Evolutionary conservation across 2,888 invertebrate genomes (phyloP).

Genomic region (Melipona beecheii): DNA sequence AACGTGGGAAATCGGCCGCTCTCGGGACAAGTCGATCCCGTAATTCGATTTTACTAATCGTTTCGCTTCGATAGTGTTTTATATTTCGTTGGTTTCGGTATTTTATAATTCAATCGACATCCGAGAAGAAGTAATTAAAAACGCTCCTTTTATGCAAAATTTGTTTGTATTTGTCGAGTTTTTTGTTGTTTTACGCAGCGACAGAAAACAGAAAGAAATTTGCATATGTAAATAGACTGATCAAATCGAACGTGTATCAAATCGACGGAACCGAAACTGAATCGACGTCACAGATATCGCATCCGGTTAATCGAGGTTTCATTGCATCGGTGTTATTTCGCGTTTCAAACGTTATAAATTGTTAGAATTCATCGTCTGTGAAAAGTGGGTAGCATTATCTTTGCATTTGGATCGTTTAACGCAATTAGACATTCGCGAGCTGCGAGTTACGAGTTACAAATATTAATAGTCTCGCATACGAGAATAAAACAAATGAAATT

Average conservation of each 20-base stretch:
- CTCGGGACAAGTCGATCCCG: neutral
- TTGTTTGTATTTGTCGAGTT: too few species aligned
- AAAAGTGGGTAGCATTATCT: neutral
- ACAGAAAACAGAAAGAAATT: too few species aligned
- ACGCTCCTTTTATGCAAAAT: too few species aligned
- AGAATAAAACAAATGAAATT: neutral
- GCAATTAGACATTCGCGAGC: neutral
- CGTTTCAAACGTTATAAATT: neutral
- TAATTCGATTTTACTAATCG: neutral
- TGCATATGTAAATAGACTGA: too few species aligned
- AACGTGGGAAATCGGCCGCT: neutral
- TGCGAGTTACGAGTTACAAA: neutral
- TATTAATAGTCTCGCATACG: neutral
- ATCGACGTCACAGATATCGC: too few species aligned
- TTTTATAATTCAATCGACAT: neutral
- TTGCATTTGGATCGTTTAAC: neutral
- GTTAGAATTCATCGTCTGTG: neutral
- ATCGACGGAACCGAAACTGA: too few species aligned
- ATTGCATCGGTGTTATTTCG: neutral
- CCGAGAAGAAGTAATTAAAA: too few species aligned
- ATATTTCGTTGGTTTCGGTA: neutral
- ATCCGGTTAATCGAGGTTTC: too few species aligned
- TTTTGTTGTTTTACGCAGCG: too few species aligned
- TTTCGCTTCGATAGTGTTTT: neutral
- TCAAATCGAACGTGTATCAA: too few species aligned